phyloP scores from a whole-genome alignment of 2,888 invertebrate genomes.

The Phaonia tiefii region DNA sequence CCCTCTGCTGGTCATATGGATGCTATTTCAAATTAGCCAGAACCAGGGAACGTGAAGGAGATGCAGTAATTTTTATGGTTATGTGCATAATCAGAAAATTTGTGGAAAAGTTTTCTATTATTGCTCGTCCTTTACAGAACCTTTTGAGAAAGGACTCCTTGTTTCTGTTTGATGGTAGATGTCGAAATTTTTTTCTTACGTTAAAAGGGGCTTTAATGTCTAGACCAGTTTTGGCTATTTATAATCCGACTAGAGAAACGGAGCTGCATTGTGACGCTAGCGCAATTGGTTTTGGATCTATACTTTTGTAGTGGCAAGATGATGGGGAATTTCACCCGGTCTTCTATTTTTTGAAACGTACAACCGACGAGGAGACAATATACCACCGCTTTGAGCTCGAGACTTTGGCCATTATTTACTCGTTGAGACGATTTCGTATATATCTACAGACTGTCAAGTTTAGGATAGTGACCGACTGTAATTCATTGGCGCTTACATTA shows the following conservation, averaged over 20 bases:
- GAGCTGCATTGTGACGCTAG: conserved; percentile 53
- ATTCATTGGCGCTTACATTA: conserved; percentile 38
- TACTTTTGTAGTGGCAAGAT: neutral
- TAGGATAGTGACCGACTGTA: conserved; percentile 44
- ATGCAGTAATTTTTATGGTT: conserved; percentile 23
- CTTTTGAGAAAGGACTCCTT: conserved; percentile 34
- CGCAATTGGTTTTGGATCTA: conserved; percentile 37
- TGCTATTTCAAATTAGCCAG: conserved; percentile 38
- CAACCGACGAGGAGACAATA: conserved; percentile 68
- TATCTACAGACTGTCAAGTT: conserved; percentile 30
- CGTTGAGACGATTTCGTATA: conserved; percentile 43
- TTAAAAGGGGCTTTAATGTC: conserved; percentile 2
- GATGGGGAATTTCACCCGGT: conserved; percentile 9
- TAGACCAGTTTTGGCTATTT: conserved; percentile 42
- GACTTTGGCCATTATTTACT: conserved; percentile 36
- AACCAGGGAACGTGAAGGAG: neutral
- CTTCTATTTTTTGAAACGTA: conserved; percentile 68
- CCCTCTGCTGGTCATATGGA: conserved; percentile 41
- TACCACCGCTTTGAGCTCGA: conserved; percentile 74
- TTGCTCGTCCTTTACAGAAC: conserved; percentile 28
- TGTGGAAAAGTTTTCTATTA: conserved; percentile 27
- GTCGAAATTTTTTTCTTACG: conserved; percentile 37
- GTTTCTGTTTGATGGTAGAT: neutral
- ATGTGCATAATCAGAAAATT: conserved; percentile 47
- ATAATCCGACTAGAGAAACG: conserved; percentile 44